These are phyloP conservation scores for Leucosticte australis DNA, from an alignment of 2,113 vertebrate species.

Conservation along the genomic window DNA sequence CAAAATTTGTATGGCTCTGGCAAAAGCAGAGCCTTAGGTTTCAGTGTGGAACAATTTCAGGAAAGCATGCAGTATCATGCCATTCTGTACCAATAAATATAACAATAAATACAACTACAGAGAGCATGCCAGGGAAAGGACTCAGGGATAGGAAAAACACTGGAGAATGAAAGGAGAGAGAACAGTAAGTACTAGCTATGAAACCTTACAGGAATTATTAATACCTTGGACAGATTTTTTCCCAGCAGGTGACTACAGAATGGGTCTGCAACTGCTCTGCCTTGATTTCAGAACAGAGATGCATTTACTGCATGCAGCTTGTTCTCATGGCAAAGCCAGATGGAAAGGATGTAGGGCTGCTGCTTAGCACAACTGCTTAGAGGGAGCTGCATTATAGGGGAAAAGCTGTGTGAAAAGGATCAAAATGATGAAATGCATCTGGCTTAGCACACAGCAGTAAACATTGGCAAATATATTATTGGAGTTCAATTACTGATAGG, in stretches of 20 bases:
- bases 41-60: not conserved
- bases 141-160: not conserved
- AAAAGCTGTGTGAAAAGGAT: slow-evolving; percentile 3
- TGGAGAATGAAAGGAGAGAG: not conserved
- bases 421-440: slow-evolving; percentile 2
- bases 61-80: not conserved
- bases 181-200: not conserved
- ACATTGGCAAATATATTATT: not conserved
- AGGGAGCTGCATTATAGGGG: not conserved
- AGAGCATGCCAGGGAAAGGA: not conserved
- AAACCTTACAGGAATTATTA: not conserved
- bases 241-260: not conserved
- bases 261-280: not conserved
- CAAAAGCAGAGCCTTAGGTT: not conserved
- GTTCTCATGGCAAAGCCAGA: not conserved
- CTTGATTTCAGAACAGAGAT: not conserved
- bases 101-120: not conserved
- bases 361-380: not conserved
- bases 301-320: not conserved
- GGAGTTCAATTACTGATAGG: not conserved
- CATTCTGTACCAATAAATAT: not conserved
- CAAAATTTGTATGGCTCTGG: not conserved
- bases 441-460: not conserved
- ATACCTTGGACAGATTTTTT: not conserved
- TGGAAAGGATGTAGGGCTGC: not conserved